These are phyloP conservation scores for Eilema griseolum DNA, from an alignment of 2,888 invertebrate genomes.

Conservation along the genomic window DNA sequence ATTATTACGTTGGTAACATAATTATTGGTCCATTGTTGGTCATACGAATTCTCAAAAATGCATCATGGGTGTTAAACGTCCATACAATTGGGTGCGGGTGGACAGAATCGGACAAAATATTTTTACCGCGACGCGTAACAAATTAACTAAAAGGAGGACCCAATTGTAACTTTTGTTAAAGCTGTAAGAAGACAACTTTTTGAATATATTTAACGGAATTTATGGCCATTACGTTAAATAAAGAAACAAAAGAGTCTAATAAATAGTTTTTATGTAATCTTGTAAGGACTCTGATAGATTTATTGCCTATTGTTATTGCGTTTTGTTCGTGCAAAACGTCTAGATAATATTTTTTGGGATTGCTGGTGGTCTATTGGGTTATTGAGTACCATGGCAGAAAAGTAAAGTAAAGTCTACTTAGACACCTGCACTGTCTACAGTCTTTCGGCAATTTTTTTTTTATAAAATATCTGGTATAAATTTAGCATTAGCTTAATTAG, in stretches of 20 bases:
- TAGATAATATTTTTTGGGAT: background rate
- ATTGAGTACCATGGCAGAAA: background rate
- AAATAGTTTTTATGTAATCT: constrained; percentile 26
- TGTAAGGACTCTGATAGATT: constrained; percentile 30
- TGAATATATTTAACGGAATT: constrained; percentile 27
- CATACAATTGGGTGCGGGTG: constrained; percentile 66
- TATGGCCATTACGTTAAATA: constrained; percentile 44
- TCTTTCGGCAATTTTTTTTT: background rate
- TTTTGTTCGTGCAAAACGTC: background rate
- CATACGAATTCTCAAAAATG: constrained; percentile 73
- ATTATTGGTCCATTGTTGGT: constrained; percentile 78
- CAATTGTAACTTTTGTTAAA: constrained; percentile 41
- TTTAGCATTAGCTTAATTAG: background rate
- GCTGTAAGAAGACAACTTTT: constrained; percentile 18
- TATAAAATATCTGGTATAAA: background rate
- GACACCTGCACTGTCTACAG: background rate
- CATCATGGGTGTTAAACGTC: constrained; percentile 72
- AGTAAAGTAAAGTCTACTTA: background rate
- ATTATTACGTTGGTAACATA: constrained; percentile 81
- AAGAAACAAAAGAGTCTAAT: constrained; percentile 33
- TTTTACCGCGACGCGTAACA: constrained; percentile 78
- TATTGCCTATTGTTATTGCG: constrained; percentile 20
- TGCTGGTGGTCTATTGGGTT: background rate
- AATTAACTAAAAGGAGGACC: constrained; percentile 67
- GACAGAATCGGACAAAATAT: constrained; percentile 77